Evolutionary conservation across 2,888 invertebrate species (phyloP).

Genomic region (Pasiphila rectangulata): DNA sequence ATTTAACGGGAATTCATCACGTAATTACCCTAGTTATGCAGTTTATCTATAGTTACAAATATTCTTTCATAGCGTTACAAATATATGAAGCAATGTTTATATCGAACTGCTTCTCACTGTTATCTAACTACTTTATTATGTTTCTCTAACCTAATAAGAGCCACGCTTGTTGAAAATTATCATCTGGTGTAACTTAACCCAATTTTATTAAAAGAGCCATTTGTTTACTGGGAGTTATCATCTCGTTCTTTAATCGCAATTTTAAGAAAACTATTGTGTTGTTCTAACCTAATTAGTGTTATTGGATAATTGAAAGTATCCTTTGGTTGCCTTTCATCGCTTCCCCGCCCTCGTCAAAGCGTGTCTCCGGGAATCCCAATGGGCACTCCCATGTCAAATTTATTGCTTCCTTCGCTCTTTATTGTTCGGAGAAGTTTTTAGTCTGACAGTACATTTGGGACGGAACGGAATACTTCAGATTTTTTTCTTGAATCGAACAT

Average conservation of each 20-base stretch:
- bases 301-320: conserved; percentile 31
- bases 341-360: conserved; percentile 59
- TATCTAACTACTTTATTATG: neutral
- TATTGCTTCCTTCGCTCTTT: conserved; percentile 66
- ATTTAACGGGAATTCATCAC: too few species aligned
- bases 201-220: too few species aligned
- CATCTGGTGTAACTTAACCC: too few species aligned
- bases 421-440: conserved; percentile 54
- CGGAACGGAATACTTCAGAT: too few species aligned
- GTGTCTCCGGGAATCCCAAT: conserved; percentile 65
- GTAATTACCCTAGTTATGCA: too few species aligned
- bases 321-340: conserved; percentile 47
- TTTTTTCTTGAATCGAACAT: too few species aligned
- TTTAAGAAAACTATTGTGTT: conserved; percentile 10
- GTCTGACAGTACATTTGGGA: conserved; percentile 9
- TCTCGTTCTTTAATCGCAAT: too few species aligned
- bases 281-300: conserved; percentile 29
- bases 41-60: too few species aligned
- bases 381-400: conserved; percentile 65
- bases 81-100: neutral
- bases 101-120: neutral
- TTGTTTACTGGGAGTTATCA: too few species aligned
- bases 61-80: neutral
- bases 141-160: too few species aligned
- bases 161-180: too few species aligned